Base-by-base conservation (phyloP, 1,140 invertebrate genomes). In the Copidosoma floridanum region DNA sequence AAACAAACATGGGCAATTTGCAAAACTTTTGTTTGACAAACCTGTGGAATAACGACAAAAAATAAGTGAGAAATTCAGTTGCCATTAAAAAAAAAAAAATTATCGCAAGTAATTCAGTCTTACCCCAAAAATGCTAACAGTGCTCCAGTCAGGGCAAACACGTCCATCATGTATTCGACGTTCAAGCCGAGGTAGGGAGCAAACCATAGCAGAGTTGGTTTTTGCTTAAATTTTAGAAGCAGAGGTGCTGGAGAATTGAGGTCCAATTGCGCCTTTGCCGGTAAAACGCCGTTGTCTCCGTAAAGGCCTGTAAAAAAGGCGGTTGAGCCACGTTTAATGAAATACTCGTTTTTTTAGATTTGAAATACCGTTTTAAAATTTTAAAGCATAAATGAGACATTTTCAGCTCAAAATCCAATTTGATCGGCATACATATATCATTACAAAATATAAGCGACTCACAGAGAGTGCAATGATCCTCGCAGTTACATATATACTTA, bases 221-320 rank as follows among this genome's bases (percentile, higher is more conserved):
- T 88, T 27, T 85, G 83, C 59, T 81, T 82, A 23, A 87, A 79
- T 72, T 85, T 85, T 37, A 83, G 81, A 43, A 74, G 67, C 4
- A 84, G 68, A 10, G 80, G 70, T 58, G 73, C 68, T 35, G 76
- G 72, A 61, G 67, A 75, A 55, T 77, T 78, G 21, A 84, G 74
- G 60, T 84, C 81, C 61, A 91, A 61, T 24, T 87, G 82, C 5
- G 84, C 77, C 69, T 84, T 83, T 23, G 85, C 88, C 48, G 91
- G 91, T 57, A 92, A 71, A 43, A 93, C 78, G 55, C 91, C 91
- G 85, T 91, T 90, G 67, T 89, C 86, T 1, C 91, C 90, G 78
- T 89, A 92, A 5, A 93, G 76, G 56, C 91, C 90, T 91, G 69
- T 4, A 37, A n/a, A 56, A 27, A n/a, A n/a, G n/a, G n/a, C n/a